phyloP scores from a whole-genome alignment of 2,888 invertebrate genomes.

The Gisinianus flammeolus region DNA sequence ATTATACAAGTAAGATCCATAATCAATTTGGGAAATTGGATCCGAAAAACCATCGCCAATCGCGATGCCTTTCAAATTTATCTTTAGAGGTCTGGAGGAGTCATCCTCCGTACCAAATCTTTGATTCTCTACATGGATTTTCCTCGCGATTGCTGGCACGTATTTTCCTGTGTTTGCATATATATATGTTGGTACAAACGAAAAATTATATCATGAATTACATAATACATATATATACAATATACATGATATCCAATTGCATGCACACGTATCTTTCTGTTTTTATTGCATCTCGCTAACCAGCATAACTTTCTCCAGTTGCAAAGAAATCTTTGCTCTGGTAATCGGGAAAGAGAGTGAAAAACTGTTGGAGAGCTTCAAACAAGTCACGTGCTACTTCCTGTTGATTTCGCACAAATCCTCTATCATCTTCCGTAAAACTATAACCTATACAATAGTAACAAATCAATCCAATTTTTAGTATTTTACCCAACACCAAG shows the following conservation, averaged over 20 bases:
- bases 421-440: slow-evolving; percentile 77
- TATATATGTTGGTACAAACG: too few species aligned
- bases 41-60: slow-evolving; percentile 84
- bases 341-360: slow-evolving; percentile 78
- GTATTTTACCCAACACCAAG: too few species aligned
- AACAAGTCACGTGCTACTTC: slow-evolving; percentile 82
- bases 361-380: slow-evolving; percentile 81
- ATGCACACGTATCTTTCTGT: too few species aligned
- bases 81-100: too few species aligned
- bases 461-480: too few species aligned
- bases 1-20: slow-evolving; percentile 80
- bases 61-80: slow-evolving; percentile 67
- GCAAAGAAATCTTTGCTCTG: slow-evolving; percentile 79
- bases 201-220: too few species aligned
- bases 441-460: slow-evolving; percentile 82
- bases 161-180: too few species aligned
- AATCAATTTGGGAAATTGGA: slow-evolving; percentile 76
- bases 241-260: too few species aligned
- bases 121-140: slow-evolving; percentile 73
- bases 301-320: slow-evolving; percentile 70
- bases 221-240: too few species aligned
- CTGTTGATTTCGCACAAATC: slow-evolving; percentile 79
- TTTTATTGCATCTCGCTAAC: too few species aligned
- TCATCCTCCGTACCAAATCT: too few species aligned
- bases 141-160: slow-evolving; percentile 70